A percentile compares a stretch with the other conserved stretches of the same genome.
Evolutionary conservation across 2,113 vertebrate species (phyloP).

Genomic region (Gymnogyps californianus): DNA sequence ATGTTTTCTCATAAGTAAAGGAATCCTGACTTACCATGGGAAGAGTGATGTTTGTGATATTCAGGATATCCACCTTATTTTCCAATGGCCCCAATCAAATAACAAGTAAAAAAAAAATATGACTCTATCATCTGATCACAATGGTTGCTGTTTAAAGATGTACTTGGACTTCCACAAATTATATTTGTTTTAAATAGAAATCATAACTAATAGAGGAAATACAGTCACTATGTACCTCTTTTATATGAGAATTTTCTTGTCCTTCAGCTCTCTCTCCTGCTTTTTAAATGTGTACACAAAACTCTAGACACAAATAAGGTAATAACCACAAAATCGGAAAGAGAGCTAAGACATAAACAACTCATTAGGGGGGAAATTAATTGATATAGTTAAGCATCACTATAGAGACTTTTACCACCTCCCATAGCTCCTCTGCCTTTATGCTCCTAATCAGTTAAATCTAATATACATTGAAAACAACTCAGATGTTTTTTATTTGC

Average conservation of each 20-base stretch:
- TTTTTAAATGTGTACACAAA: not conserved
- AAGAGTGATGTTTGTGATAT: not conserved
- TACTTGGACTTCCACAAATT: not conserved
- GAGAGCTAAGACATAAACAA: not conserved
- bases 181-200: not conserved
- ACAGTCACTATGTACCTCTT: not conserved
- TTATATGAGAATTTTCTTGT: not conserved
- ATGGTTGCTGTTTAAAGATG: not conserved
- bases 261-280: not conserved
- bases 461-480: not conserved
- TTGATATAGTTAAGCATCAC: not conserved
- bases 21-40: not conserved
- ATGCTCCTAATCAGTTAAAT: not conserved
- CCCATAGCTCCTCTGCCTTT: not conserved
- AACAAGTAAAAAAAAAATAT: not conserved
- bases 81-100: not conserved
- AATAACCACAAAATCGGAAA: not conserved
- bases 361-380: not conserved
- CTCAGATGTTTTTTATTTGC: not conserved
- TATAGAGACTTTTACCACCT: not conserved
- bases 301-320: not conserved
- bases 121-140: not conserved
- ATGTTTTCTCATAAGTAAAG: not conserved
- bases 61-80: not conserved
- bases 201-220: not conserved